Evolutionary conservation across 2,113 vertebrate species (phyloP), one percentile per base, ranked within the genome.

Genomic region (Thamnaconus septentrionalis): DNA sequence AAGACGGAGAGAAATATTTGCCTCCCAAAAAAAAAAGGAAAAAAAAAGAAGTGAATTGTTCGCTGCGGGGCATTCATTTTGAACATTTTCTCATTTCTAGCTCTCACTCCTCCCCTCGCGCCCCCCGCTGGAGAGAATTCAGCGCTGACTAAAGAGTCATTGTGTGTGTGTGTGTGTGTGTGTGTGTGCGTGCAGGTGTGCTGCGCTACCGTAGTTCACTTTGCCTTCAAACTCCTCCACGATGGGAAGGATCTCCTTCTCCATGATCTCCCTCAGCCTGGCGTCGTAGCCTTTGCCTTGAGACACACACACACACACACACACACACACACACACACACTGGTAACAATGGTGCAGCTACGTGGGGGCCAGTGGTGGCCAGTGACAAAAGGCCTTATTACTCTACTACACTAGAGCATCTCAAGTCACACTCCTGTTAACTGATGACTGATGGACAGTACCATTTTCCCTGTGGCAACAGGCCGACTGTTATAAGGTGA

Each of bases 281-380:
- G n/a, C 6, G 4, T 88, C 84, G 59, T 83, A 88, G 48, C 89
- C 87, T 71, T 69, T 11, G 10, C 77, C 91, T 92, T 41, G 3
- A 50, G n/a, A 11, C 47, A 5, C 8, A 48, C 10, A 3, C 56
- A n/a, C 7, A 46, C 11, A 53, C 18, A 53, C 18, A 50, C 47
- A 5, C 8, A 48, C 10, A 3, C 56, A n/a, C 7, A 46, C 11
- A 53, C 18, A 53, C 18, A 31, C 18, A 31, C 18, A 31, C 18
- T 31, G 18, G 18, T 31, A 2, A 31, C 18, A 31, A 1, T 31
- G 18, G 18, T 31, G 18, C 18, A 31, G 18, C 18, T 31, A 31
- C 18, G 18, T 31, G 18, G 18, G 18, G 18, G 18, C 18, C 18
- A 31, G 18, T 31, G 18, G 18, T 1, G 18, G 18, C 18, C 18